A percentile compares a stretch with the other conserved stretches of the same genome.
Evolutionary conservation across 2,113 vertebrate genomes (phyloP).

Genomic region (Romanogobio albipinnatus): DNA sequence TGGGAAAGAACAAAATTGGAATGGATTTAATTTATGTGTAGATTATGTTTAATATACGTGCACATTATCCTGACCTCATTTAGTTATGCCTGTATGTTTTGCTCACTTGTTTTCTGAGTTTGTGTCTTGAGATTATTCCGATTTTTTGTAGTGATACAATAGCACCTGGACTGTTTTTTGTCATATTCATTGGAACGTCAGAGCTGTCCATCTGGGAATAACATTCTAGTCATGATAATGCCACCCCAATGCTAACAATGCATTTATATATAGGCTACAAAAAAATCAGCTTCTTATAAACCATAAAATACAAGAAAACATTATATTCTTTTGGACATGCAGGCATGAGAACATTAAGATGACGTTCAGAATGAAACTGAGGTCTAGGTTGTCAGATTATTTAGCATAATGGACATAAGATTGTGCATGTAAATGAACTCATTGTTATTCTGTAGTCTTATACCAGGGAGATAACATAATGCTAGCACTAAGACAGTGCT

Average conservation of each 20-base stretch:
- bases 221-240: slow-evolving; percentile 17
- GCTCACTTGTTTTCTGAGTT: neutral
- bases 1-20: slow-evolving; percentile 43
- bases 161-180: neutral
- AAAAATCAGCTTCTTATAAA: neutral
- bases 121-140: neutral
- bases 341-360: neutral
- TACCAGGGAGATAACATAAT: neutral
- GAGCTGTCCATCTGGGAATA: neutral
- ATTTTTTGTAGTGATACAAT: neutral
- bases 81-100: slow-evolving; percentile 43
- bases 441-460: neutral
- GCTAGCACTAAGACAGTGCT: neutral
- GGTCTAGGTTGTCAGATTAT: neutral
- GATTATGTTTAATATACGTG: slow-evolving; percentile 31
- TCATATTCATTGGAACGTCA: neutral
- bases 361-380: neutral
- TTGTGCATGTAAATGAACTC: neutral
- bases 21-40: slow-evolving; percentile 35
- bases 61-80: slow-evolving; percentile 43
- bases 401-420: neutral
- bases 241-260: neutral
- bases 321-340: neutral
- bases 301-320: neutral
- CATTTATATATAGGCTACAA: neutral